Conservation (phyloP, 2,113 vertebrate species). For the Turnix velox region DNA sequence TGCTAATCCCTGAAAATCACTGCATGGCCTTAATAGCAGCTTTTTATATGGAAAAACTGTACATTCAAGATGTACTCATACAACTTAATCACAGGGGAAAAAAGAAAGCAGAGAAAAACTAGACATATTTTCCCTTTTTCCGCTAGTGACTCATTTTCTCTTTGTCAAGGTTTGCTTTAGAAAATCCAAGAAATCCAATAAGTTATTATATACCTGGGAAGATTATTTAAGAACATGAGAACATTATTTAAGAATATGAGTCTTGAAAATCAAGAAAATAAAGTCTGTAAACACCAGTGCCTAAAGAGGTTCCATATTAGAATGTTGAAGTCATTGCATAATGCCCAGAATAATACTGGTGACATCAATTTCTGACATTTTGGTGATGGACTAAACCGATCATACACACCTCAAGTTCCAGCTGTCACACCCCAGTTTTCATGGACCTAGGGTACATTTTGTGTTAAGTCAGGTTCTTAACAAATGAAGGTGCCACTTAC, state of each 20-base stretch:
- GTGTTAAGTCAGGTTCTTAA: not conserved
- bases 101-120: not conserved
- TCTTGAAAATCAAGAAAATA: not conserved
- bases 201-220: not conserved
- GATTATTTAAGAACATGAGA: too few species aligned
- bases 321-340: not conserved
- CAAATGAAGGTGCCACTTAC: not conserved
- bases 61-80: not conserved
- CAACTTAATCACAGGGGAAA: conserved; percentile 10
- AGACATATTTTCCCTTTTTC: not conserved
- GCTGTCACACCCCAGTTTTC: not conserved
- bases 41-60: conserved; percentile 40
- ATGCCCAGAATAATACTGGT: not conserved
- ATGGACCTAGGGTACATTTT: not conserved
- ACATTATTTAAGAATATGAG: too few species aligned
- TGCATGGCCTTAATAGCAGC: not conserved
- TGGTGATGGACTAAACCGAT: not conserved
- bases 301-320: not conserved
- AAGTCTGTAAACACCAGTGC: not conserved
- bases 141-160: not conserved
- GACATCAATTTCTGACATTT: not conserved
- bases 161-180: not conserved
- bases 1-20: conserved; percentile 41
- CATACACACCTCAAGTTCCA: not conserved
- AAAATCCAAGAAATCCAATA: not conserved